These are phyloP conservation scores for Aphidius colemani DNA, from an alignment of 2,888 invertebrate genomes.

Conservation along the genomic window DNA sequence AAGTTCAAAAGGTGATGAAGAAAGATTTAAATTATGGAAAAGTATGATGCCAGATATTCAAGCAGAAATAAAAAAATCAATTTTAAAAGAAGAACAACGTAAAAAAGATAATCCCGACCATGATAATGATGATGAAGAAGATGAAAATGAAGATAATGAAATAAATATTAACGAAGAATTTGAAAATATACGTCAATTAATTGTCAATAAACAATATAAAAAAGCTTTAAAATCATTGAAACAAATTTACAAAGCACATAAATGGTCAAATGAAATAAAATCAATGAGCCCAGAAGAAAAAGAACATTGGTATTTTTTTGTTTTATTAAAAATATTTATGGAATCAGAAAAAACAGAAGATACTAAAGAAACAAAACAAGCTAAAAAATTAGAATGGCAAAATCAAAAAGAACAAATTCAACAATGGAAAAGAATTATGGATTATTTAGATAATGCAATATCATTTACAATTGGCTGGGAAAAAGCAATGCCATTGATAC, in stretches of 20 bases:
- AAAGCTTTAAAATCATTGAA: slow-evolving; percentile 45
- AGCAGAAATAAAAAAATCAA: slow-evolving; percentile 43
- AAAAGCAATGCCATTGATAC: slow-evolving; percentile 68
- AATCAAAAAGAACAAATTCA: slow-evolving; percentile 64
- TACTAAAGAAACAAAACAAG: slow-evolving; percentile 29
- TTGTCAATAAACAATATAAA: slow-evolving; percentile 46
- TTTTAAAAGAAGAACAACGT: slow-evolving; percentile 20
- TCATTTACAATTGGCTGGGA: slow-evolving; percentile 63
- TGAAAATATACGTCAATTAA: slow-evolving; percentile 50
- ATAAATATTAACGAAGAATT: slow-evolving; percentile 33
- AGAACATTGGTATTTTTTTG: slow-evolving; percentile 44
- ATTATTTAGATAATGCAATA: slow-evolving; percentile 61
- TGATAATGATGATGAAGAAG: slow-evolving; percentile 30
- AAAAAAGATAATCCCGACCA: slow-evolving; percentile 27
- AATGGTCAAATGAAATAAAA: slow-evolving; percentile 31
- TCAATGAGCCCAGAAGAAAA: slow-evolving; percentile 28
- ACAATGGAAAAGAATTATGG: slow-evolving; percentile 56
- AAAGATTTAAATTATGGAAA: slow-evolving; percentile 50
- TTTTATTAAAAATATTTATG: slow-evolving; percentile 51
- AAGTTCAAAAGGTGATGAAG: slow-evolving; percentile 47
- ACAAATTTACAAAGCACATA: slow-evolving; percentile 34
- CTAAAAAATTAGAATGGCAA: slow-evolving; percentile 51
- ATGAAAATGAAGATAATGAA: slow-evolving; percentile 33
- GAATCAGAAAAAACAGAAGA: slow-evolving; percentile 46
- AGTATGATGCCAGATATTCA: slow-evolving; percentile 45